These are phyloP conservation scores for Triops longicaudatus DNA, from an alignment of 1,140 invertebrate species.

Conservation along the genomic window DNA sequence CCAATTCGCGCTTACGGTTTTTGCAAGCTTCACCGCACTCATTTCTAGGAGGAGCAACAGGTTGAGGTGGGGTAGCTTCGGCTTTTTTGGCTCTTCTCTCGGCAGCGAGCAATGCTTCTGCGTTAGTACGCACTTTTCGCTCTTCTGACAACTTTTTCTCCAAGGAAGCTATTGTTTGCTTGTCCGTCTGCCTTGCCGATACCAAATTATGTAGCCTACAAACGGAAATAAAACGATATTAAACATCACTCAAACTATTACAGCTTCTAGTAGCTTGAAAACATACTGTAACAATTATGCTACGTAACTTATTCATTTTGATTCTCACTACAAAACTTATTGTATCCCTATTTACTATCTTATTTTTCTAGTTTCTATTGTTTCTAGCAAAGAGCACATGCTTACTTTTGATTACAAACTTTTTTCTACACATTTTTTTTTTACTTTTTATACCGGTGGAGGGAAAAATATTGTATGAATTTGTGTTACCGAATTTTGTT, in stretches of 20 bases:
- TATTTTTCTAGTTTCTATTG: too few species aligned
- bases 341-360: too few species aligned
- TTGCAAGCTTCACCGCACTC: slow-evolving; percentile 72
- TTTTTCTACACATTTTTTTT: not conserved
- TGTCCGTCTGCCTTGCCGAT: slow-evolving; percentile 63
- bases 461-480: too few species aligned
- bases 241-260: too few species aligned
- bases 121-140: slow-evolving; percentile 57
- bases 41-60: slow-evolving; percentile 32
- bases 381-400: too few species aligned
- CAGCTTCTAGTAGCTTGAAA: too few species aligned
- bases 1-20: slow-evolving; percentile 60
- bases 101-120: slow-evolving; percentile 65
- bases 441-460: too few species aligned
- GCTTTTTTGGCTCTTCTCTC: slow-evolving; percentile 62
- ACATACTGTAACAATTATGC: too few species aligned
- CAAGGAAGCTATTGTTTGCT: slow-evolving; percentile 59
- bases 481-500: too few species aligned
- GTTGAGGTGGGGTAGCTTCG: slow-evolving; percentile 50
- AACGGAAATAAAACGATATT: slow-evolving; percentile 31
- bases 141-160: slow-evolving; percentile 80
- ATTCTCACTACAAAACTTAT: too few species aligned
- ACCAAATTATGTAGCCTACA: slow-evolving; percentile 59
- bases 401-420: too few species aligned
- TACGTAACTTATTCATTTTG: too few species aligned